These are phyloP conservation scores for Xenopus laevis DNA, from an alignment of 2,113 vertebrate species.

Conservation along the genomic window DNA sequence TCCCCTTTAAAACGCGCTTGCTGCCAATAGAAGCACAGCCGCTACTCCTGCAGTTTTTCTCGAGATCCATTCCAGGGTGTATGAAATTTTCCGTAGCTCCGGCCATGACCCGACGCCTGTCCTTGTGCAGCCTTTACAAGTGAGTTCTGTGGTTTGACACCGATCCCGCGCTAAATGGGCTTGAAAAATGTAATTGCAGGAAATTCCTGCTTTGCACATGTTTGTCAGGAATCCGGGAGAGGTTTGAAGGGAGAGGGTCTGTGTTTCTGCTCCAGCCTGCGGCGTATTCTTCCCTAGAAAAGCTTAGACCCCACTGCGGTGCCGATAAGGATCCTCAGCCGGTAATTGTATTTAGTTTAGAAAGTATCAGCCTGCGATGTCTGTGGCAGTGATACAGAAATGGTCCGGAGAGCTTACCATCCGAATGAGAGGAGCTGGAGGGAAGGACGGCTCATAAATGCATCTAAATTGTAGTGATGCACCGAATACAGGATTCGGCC, in stretches of 20 bases:
- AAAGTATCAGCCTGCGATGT: too few relatives aligned
- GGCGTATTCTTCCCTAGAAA: not conserved
- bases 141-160: conserved; percentile 7
- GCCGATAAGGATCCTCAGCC: too few relatives aligned
- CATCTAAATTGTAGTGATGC: too few relatives aligned
- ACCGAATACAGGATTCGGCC: too few relatives aligned
- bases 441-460: too few relatives aligned
- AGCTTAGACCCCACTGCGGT: too few relatives aligned
- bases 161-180: conserved; percentile 19
- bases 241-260: not conserved
- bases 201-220: conserved; percentile 16
- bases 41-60: not conserved
- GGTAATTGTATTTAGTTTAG: too few relatives aligned
- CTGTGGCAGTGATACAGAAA: too few relatives aligned
- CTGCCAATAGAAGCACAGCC: too few relatives aligned
- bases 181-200: conserved; percentile 11
- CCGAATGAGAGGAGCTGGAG: too few relatives aligned
- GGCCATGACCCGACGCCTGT: not conserved
- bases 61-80: not conserved
- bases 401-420: too few relatives aligned
- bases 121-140: conserved; percentile 9
- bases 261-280: not conserved
- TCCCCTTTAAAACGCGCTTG: too few relatives aligned
- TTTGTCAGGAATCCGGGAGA: not conserved
- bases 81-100: not conserved